Base-by-base conservation (phyloP, 2,888 invertebrate genomes). In the Phymatocera aterrima region DNA sequence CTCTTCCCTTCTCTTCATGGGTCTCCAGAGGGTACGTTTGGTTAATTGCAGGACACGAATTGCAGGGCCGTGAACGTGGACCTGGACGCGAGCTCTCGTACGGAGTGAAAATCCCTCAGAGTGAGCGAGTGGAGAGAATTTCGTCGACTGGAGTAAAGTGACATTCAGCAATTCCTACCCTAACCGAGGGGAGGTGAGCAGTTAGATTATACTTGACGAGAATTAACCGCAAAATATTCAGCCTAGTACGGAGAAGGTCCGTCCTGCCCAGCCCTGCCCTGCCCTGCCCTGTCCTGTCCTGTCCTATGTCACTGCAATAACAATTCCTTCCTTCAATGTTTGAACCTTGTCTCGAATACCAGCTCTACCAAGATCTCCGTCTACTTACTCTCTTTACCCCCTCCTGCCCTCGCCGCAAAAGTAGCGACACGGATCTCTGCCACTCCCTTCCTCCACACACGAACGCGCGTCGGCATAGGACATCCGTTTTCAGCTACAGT, bases 331-430 rank as follows among this genome's bases (percentile, higher is more conserved):
- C 72, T 64, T 64, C 64, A 64, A 64, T 40, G 64, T 64, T 64
- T 64, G 34, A 31, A 6, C 64, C 37, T 64, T 37, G 37, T 64
- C 34, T 64, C 37, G 12, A 64, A 37, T 64, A 37, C 37, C 64
- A 57, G 28, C 28, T 28, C 18, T 1, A 28, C 57, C 2, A 57
- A 57, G 57, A 28, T 57, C 57, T 28, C 78, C 40, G 31, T 54
- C 64, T 54, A 40, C 51, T 57, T 60, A 72, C 77, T 79, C 64
- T 80, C 79, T 65, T n/a, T n/a, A n/a, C 80, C 48, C 68, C 70
- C 40, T 77, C 46, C 6, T 18, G 5, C 61, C 18, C 21, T 4
- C 18, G 1, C 3, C 2, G 40, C 54, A 18, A 15, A 51, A 57
- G 1, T 37, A 28, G 74, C 43, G 51, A 54, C 74, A 57, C 37